Percentiles rank a stretch among this genome's conserved stretches.
Evolutionary conservation across 2,797 vertebrate genomes (phyloP).

Genomic region (Crenichthys baileyi): DNA sequence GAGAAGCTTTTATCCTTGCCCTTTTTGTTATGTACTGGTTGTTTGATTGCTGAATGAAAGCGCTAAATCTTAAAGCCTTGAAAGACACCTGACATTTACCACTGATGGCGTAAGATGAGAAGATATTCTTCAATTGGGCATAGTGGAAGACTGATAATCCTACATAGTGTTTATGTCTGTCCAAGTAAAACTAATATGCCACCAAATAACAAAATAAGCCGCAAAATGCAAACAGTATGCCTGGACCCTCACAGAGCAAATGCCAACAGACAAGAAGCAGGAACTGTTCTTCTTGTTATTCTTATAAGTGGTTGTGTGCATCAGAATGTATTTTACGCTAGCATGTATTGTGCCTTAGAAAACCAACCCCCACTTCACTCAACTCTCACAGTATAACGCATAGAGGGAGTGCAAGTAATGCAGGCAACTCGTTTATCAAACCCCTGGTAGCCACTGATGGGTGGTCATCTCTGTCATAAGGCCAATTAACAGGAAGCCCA

Average conservation of each 20-base stretch:
- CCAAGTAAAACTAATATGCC: background rate
- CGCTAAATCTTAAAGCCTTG: slow-evolving; percentile 23
- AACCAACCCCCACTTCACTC: slow-evolving; percentile 77
- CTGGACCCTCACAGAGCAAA: background rate
- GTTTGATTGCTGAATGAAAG: slow-evolving; percentile 32
- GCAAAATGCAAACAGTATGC: slow-evolving; percentile 8
- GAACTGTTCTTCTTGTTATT: slow-evolving; percentile 31
- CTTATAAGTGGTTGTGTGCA: slow-evolving; percentile 47
- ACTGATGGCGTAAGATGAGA: slow-evolving; percentile 4
- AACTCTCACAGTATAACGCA: slow-evolving; percentile 62
- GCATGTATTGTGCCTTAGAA: slow-evolving; percentile 37
- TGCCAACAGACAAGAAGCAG: slow-evolving; percentile 6
- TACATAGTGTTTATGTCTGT: background rate
- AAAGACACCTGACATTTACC: slow-evolving; percentile 20
- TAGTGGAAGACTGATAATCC: slow-evolving; percentile 11
- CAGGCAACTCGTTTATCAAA: slow-evolving; percentile 79
- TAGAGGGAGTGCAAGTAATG: slow-evolving; percentile 58
- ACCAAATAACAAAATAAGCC: background rate
- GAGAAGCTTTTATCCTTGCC: slow-evolving; percentile 13
- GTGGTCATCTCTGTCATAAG: slow-evolving; percentile 80
- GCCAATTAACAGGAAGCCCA: slow-evolving; percentile 81
- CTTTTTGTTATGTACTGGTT: slow-evolving; percentile 24
- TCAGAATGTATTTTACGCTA: slow-evolving; percentile 53
- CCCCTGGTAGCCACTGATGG: slow-evolving; percentile 73
- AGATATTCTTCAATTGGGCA: slow-evolving; percentile 17